phyloP scores from a whole-genome alignment of 2,888 invertebrate species.

The Oligia strigilis region DNA sequence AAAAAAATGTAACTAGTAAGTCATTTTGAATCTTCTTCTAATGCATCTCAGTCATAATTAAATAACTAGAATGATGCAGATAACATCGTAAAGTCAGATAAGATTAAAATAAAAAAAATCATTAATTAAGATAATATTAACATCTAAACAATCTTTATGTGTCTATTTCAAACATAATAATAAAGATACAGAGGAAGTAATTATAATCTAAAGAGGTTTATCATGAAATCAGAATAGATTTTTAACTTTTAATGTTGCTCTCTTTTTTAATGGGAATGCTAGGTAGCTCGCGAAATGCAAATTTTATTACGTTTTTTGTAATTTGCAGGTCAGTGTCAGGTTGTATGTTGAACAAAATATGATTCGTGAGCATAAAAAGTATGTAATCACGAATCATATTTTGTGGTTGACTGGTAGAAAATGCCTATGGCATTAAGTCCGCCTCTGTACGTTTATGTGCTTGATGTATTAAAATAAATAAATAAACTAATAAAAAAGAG shows the following conservation, averaged over 20 bases:
- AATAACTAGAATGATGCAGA: neutral
- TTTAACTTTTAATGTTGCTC: neutral
- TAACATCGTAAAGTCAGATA: conserved; percentile 15
- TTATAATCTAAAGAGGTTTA: neutral
- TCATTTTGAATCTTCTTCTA: neutral
- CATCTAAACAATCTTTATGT: conserved; percentile 6
- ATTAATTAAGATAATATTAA: conserved; percentile 31
- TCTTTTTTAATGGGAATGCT: neutral
- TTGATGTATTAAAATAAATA: too few relatives aligned
- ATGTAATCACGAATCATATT: too few relatives aligned
- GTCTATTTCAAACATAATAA: conserved; percentile 4
- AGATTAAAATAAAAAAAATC: conserved; percentile 3
- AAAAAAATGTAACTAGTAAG: neutral
- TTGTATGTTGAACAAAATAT: too few relatives aligned
- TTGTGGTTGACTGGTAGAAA: too few relatives aligned
- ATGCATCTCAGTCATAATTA: neutral
- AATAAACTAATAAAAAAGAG: too few relatives aligned
- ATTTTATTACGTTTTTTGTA: too few relatives aligned
- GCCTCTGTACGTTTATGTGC: too few relatives aligned
- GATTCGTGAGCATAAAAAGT: too few relatives aligned
- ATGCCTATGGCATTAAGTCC: too few relatives aligned
- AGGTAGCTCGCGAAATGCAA: too few relatives aligned
- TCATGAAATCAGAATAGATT: neutral
- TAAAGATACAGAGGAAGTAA: neutral
- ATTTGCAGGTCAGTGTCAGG: too few relatives aligned